Base-by-base conservation (phyloP, 2,113 vertebrate genomes). In the Lepus americanus region DNA sequence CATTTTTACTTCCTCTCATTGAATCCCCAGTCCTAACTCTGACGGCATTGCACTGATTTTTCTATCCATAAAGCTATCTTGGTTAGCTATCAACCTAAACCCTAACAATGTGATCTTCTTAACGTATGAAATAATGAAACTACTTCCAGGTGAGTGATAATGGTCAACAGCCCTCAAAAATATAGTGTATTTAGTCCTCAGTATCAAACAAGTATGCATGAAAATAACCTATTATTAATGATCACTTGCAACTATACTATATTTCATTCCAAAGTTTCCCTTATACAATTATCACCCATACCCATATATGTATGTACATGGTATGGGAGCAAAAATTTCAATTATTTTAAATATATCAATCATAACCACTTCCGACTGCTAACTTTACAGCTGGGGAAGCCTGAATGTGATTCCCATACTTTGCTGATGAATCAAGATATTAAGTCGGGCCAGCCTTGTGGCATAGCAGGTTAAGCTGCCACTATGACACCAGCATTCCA, bases 151-250 rank as follows among this genome's bases (percentile, higher is more conserved):
- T 63, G 33, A 94, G 29, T 74, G 81, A 63, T 77, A 87, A 85
- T 74, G 29, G 5, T 61, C 80, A 22, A 44, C 27, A 72, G 25
- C 11, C 27, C 70, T 79, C 20, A 79, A 82, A 96, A 77, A 86
- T 81, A 84, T 9, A 64, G 33, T n/a, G 33, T 85, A 66, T 87
- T 6, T 89, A 76, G n/a, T 89, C 33, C 20, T 67, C 33, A 74
- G n/a, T 51, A 82, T 59, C 25, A 93, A 36, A 67, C 31, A 91
- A 70, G 10, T 87, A 89, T 33, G 78, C 6, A 27, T 69, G 89
- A 69, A 94, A 92, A 73, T 73, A 4, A 77, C 19, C 64, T 90
- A 49, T 82, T 87, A 70, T 86, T 94, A 80, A 87, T 64, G 76
- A 92, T 11, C 77, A 89, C 33, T 39, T 22, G n/a, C 27, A 81